These are phyloP conservation scores for Corbicula japonica DNA, from an alignment of 2,888 invertebrate species.

Conservation along the genomic window DNA sequence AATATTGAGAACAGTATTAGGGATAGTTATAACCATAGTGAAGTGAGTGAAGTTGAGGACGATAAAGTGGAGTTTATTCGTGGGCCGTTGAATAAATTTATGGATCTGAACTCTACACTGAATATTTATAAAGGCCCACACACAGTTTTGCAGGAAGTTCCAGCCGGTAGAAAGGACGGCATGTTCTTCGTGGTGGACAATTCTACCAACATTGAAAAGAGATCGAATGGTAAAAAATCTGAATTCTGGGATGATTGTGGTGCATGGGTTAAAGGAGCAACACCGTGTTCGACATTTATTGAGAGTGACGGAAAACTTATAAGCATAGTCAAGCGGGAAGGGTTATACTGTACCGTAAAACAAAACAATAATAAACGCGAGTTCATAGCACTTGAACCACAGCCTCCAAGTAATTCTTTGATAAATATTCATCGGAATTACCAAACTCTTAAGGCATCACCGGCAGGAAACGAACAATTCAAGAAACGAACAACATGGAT, in stretches of 20 bases:
- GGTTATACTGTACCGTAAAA: slow-evolving; percentile 13
- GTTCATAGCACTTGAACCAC: slow-evolving; percentile 2
- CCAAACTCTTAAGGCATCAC: slow-evolving; percentile 8
- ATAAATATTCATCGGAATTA: slow-evolving; percentile 6
- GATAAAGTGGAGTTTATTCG: no score
- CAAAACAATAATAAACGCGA: slow-evolving; percentile 12
- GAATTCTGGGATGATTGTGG: slow-evolving; percentile 38
- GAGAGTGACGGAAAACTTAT: slow-evolving; percentile 1
- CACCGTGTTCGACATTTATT: slow-evolving; percentile 7
- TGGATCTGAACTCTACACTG: no score
- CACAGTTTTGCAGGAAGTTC: not conserved
- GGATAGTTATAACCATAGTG: no score
- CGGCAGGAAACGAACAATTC: not conserved
- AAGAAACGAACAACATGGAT: slow-evolving; percentile 22
- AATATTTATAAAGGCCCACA: not conserved
- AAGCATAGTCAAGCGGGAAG: not conserved
- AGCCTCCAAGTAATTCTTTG: not conserved
- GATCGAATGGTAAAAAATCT: slow-evolving; percentile 1
- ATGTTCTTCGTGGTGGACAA: not conserved
- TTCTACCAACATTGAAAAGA: not conserved
- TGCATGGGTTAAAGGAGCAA: slow-evolving; percentile 14
- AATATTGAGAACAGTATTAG: no score
- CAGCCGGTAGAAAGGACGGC: not conserved
- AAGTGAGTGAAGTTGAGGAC: no score
- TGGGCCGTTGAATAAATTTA: no score